A percentile compares a stretch with the other conserved stretches of the same genome.
These are phyloP conservation scores for Chrysemys picta DNA, from an alignment of 2,113 vertebrate species.

Conservation along the genomic window DNA sequence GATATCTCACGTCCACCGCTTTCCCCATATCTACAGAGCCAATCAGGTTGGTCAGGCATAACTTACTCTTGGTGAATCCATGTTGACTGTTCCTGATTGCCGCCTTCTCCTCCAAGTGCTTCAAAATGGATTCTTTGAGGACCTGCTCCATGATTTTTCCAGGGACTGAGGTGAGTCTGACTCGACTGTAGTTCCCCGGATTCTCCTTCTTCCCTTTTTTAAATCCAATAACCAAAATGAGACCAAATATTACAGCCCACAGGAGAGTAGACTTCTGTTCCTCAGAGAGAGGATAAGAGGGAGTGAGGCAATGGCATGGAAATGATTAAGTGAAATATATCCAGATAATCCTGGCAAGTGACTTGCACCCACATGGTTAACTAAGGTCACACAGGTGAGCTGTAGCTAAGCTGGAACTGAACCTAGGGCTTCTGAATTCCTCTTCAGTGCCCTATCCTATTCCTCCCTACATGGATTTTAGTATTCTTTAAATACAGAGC, in stretches of 20 bases:
- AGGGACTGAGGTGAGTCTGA: too few species aligned
- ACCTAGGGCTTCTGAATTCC: background rate
- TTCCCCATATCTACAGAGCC: too few species aligned
- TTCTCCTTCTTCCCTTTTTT: too few species aligned
- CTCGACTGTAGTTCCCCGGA: too few species aligned
- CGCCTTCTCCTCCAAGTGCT: too few species aligned
- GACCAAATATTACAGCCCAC: background rate
- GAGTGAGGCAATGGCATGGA: background rate
- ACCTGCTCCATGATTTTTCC: too few species aligned
- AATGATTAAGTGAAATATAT: background rate
- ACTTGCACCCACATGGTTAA: background rate
- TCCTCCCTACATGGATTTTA: background rate
- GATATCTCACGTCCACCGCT: too few species aligned
- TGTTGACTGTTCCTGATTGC: too few species aligned
- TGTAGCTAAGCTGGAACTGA: background rate
- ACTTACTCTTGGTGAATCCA: too few species aligned
- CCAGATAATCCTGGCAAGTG: background rate
- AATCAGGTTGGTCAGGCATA: too few species aligned
- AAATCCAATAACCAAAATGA: background rate
- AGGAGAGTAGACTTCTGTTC: background rate
- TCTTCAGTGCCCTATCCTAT: background rate
- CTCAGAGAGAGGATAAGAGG: background rate
- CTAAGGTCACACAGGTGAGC: background rate
- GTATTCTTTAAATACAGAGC: background rate
- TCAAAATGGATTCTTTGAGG: too few species aligned